Percentiles rank a stretch among this genome's conserved stretches.
Evolutionary conservation across 2,797 vertebrate species (phyloP).

Genomic region (Leptodactylus fallax): DNA sequence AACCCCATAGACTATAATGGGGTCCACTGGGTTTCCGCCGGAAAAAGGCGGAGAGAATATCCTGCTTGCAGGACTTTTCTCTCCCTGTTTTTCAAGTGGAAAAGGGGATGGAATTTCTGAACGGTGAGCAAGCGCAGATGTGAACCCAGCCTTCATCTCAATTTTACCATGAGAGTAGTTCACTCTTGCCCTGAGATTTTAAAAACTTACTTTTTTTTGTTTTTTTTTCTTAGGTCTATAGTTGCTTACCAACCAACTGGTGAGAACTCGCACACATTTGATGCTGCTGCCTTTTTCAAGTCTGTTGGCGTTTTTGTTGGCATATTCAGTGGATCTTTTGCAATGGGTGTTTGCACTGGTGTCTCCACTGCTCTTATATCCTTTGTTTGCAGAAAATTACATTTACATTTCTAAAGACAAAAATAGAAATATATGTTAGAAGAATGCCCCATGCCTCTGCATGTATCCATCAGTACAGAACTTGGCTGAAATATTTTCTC

Average conservation of each 20-base stretch:
- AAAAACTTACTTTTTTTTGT: neutral
- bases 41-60: no score
- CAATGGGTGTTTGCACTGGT: slow-evolving; percentile 94
- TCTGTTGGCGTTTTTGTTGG: slow-evolving; percentile 95
- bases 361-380: slow-evolving; percentile 98
- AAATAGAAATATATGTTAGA: neutral
- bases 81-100: no score
- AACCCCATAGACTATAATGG: no score
- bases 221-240: slow-evolving; percentile 83
- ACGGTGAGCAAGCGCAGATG: no score
- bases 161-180: neutral
- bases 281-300: slow-evolving; percentile 97
- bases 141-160: no score
- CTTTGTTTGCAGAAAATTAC: slow-evolving; percentile 71
- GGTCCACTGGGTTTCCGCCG: no score
- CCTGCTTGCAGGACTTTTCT: no score
- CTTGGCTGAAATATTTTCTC: no score
- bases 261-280: slow-evolving; percentile 92
- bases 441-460: neutral
- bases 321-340: slow-evolving; percentile 97
- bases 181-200: neutral
- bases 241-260: slow-evolving; percentile 93
- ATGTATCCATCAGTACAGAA: no score
- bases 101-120: no score
- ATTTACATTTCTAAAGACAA: neutral